A percentile compares a stretch with the other conserved stretches of the same genome.
phyloP scores from a whole-genome alignment of 2,888 invertebrate genomes.

The Lasioglossum malachurum region DNA sequence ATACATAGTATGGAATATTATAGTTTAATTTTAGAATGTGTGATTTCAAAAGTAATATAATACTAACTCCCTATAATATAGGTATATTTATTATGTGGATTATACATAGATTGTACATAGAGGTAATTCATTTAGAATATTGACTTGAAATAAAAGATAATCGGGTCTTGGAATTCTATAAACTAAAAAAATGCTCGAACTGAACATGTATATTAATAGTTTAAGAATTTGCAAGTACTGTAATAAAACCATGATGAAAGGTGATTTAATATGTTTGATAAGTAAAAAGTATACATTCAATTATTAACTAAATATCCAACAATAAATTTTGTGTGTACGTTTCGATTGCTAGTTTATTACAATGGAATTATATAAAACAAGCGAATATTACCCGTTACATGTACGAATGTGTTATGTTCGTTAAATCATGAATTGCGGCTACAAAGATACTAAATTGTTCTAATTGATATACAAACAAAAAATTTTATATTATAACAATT shows the following conservation, averaged over 20 bases:
- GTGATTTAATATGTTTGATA: constrained; percentile 3
- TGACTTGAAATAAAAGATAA: constrained; percentile 14
- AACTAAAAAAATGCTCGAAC: constrained; percentile 8
- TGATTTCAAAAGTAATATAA: not conserved
- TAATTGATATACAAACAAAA: constrained; percentile 44
- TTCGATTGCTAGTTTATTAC: constrained; percentile 47
- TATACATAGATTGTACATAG: constrained; percentile 16
- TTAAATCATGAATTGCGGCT: constrained; percentile 37
- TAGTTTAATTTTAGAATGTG: not conserved
- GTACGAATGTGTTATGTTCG: constrained; percentile 37
- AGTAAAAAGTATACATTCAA: not conserved
- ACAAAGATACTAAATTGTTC: constrained; percentile 36
- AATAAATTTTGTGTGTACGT: constrained; percentile 32
- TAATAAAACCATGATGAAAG: constrained; percentile 15
- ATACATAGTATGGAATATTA: not conserved
- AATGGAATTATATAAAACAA: constrained; percentile 49
- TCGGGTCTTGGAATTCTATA: constrained; percentile 3
- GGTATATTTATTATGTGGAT: constrained; percentile 13
- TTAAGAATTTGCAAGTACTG: constrained; percentile 29
- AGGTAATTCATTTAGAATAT: constrained; percentile 3
- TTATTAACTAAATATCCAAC: constrained; percentile 36
- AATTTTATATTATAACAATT: constrained; percentile 44
- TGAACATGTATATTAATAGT: not conserved
- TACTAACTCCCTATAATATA: constrained; percentile 3
- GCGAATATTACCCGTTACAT: constrained; percentile 40